Evolutionary conservation across 2,113 vertebrate species (phyloP).

Genomic region (Amblyopsis rosae): DNA sequence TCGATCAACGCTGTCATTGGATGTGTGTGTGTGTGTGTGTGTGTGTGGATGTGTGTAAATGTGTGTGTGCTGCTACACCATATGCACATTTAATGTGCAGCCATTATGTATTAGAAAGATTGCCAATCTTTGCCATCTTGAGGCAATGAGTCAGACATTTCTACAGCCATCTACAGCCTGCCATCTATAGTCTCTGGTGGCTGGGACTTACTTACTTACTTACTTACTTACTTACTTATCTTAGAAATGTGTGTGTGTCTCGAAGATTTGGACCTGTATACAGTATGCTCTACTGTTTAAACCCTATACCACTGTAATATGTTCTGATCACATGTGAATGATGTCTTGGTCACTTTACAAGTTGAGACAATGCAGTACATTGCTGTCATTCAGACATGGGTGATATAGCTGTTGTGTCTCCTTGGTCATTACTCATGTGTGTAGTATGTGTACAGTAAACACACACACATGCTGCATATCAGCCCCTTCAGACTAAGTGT

Average conservation of each 20-base stretch:
- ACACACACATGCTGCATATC: slow-evolving; percentile 12
- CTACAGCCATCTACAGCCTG: too few species aligned
- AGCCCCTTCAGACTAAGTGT: slow-evolving; percentile 8
- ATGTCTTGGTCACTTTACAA: slow-evolving; percentile 25
- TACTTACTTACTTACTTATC: too few species aligned
- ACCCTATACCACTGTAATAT: neutral
- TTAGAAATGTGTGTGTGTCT: neutral
- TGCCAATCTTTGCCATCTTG: neutral
- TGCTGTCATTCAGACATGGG: slow-evolving; percentile 36
- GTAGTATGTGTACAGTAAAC: slow-evolving; percentile 1
- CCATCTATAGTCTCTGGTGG: too few species aligned
- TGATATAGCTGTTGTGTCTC: slow-evolving; percentile 17
- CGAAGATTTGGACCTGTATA: neutral
- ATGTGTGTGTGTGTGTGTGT: slow-evolving; percentile 3
- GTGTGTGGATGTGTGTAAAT: neutral
- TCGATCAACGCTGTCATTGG: neutral
- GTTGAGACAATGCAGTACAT: slow-evolving; percentile 25
- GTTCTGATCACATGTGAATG: neutral
- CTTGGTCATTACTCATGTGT: slow-evolving; percentile 36
- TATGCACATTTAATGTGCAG: neutral
- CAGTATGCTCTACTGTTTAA: neutral
- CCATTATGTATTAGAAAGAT: neutral
- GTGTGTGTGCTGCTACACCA: neutral
- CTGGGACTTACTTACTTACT: too few species aligned
- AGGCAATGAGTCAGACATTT: too few species aligned